phyloP scores from a whole-genome alignment of 2,113 vertebrate genomes.

The Dendropsophus ebraccatus region DNA sequence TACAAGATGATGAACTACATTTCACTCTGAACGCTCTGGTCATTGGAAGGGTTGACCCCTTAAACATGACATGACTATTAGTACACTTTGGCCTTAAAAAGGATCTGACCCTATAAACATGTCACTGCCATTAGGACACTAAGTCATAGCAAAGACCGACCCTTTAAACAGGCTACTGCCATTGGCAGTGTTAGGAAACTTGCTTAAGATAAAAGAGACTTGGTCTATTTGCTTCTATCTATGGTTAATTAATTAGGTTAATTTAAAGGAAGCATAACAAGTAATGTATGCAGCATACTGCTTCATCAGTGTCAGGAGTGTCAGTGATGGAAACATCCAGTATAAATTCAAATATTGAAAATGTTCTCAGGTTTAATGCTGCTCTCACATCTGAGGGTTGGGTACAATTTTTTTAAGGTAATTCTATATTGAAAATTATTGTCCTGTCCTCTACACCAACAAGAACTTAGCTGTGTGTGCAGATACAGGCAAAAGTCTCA shows the following conservation, averaged over 20 bases:
- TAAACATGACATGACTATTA: background rate
- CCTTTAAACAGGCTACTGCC: conserved; percentile 4
- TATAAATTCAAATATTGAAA: too few relatives aligned
- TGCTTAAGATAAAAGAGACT: background rate
- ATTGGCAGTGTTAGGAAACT: conserved; percentile 8
- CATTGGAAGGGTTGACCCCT: conserved; percentile 20
- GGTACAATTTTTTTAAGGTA: too few relatives aligned
- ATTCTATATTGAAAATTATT: too few relatives aligned
- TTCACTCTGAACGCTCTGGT: conserved; percentile 13
- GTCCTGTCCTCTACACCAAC: too few relatives aligned
- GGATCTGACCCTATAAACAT: conserved; percentile 26
- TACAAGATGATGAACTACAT: conserved; percentile 44
- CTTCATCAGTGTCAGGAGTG: background rate
- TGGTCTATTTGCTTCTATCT: background rate
- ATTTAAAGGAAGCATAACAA: background rate
- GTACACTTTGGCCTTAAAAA: conserved; percentile 3
- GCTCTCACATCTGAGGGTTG: too few relatives aligned
- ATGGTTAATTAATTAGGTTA: background rate
- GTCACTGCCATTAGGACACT: conserved; percentile 19
- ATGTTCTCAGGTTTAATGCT: too few relatives aligned
- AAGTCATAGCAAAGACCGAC: conserved; percentile 25
- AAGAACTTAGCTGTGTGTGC: too few relatives aligned
- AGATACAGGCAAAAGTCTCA: too few relatives aligned
- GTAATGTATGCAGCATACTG: background rate
- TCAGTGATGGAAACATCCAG: background rate